Evolutionary conservation across 2,888 invertebrate species (phyloP), one percentile per base, ranked within the genome.

Genomic region (Cantharis rustica): DNA sequence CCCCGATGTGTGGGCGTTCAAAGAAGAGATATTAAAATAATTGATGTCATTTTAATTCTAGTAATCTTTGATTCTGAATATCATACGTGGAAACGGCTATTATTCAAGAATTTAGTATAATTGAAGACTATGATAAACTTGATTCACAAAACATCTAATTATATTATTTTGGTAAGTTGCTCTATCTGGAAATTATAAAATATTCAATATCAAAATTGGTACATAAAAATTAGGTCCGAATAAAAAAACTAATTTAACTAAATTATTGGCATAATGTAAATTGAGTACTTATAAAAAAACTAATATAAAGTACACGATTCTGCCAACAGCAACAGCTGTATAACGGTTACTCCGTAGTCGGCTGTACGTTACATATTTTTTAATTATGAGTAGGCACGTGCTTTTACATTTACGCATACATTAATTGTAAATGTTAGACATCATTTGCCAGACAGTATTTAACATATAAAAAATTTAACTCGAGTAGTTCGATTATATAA

Each of bases 41-140:
- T 82, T 81, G 82, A 81, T 82, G 82, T 82, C 82, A 82, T 81
- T 82, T 82, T 82, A 82, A 82, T 82, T 82, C 82, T 79, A 81
- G 80, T 80, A 80, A 81, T 82, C 80, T 79, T 80, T 75, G 79
- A 80, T 82, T 80, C 79, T 72, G 71, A 76, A 74, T 47, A 78
- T 78, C 75, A 78, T 76, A 76, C 74, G 78, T 75, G 71, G 78
- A 78, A 76, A 75, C 69, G 47, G 69, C 76, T 76, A 78, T 80
- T 79, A 80, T 79, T 77, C 74, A 73, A 79, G 79, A 80, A 80
- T 80, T 80, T 80, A 76, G 77, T 75, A 63, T 80, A 80, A 80
- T 80, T 78, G 77, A 69, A 77, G 80, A 75, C 76, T 66, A 76
- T 79, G 79, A 77, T 80, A 80, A 80, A 77, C 74, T 74, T 76